Evolutionary conservation across 2,888 invertebrate species (phyloP), one percentile per base, ranked within the genome.

Genomic region (Hydropsyche betteni): DNA sequence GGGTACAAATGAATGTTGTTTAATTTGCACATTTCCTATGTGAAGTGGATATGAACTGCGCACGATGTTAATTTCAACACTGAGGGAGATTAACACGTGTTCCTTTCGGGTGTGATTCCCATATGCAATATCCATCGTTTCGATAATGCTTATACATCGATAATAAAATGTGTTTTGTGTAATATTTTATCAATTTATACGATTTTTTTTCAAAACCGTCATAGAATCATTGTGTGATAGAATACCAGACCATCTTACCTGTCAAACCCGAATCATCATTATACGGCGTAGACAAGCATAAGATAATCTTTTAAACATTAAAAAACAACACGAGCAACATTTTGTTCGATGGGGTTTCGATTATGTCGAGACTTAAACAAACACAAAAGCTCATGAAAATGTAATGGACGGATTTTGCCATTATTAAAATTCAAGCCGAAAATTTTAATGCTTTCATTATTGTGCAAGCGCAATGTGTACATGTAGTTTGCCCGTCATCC

Each of bases 241-340:
- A 8, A 8, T 2, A 12, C 51, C 3, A 10, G 12, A 51, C 51
- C 51, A 51, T 51, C 12, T 10, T 12, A 51, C 8, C 8, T 10
- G 12, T 51, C 12, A 16, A 53, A 53, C 7, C 5, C 53, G 53
- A 36, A 14, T 14, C 12, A 58, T 72, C 58, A 36, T 72, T 70
- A 53, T n/a, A 52, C 10, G 12, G 53, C 51, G 52, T 53, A 70
- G 70, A 53, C 14, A 33, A 38, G 72, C 73, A 34, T 68, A 73
- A 68, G 75, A 72, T 75, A 75, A 75, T 75, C 75, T 71, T 75
- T 75, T 73, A 68, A 75, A 75, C 75, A 75, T 75, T 73, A 75
- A 3, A 73, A 75, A 75, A 75, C 75, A 75, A 75, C 72, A 70
- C 61, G 33, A 50, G 38, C 10, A 51, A n/a, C 68, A 64, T 38